phyloP scores from a whole-genome alignment of 92 coral and sea anemone genomes.

The Pocillopora grandis region DNA sequence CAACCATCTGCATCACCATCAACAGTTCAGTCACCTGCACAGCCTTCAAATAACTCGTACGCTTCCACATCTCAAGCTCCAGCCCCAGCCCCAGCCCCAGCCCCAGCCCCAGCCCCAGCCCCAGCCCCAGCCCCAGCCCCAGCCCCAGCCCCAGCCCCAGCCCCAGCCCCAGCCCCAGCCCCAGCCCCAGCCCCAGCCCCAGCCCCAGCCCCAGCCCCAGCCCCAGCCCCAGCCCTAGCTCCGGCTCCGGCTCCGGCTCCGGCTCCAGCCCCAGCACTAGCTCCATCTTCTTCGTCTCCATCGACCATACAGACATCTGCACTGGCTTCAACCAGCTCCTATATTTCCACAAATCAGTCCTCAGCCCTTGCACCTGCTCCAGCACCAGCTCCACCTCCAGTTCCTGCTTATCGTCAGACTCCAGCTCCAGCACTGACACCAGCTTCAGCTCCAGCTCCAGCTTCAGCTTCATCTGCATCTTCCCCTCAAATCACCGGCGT shows the following conservation, averaged over 20 bases:
- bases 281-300: background rate
- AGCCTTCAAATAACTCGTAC: background rate
- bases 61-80: background rate
- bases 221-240: background rate
- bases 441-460: background rate
- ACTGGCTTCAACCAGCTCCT: background rate
- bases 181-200: background rate
- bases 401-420: no score
- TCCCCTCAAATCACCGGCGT: background rate
- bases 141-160: background rate
- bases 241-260: background rate
- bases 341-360: background rate
- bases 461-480: background rate
- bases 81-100: background rate
- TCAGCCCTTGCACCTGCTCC: background rate
- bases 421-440: no score
- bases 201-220: background rate
- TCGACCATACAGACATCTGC: background rate
- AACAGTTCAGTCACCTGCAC: background rate
- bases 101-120: background rate
- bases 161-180: background rate
- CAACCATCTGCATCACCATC: constrained; percentile 22
- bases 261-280: background rate
- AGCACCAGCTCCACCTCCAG: background rate
- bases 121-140: background rate